Evolutionary conservation across 1,140 invertebrate species (phyloP), one percentile per base, ranked within the genome.

Genomic region (Drosophila bifasciata): DNA sequence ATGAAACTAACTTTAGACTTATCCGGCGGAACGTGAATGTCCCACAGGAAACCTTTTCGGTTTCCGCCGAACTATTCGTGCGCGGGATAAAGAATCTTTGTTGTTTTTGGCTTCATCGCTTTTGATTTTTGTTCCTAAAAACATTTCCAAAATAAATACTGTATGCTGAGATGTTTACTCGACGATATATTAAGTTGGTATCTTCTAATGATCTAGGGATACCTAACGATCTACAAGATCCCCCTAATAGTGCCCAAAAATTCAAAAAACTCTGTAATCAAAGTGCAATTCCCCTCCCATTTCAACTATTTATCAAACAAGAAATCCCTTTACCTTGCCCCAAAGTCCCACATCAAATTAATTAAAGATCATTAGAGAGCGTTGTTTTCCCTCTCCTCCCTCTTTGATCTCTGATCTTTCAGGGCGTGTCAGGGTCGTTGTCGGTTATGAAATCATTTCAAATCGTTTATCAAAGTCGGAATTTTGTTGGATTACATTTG

Each of bases 331-430:
- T 21, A 28, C 21, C 23, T 11, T 58, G 36, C 13, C 7, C 6
- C 16, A 7, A 32, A 57, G 17, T 32, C 25, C 21, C 25, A 15
- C 43, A 83, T 78, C 70, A 70, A 83, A 83, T 71, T 79, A 84
- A 83, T 78, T 77, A 48, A 45, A 75, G 53, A 71, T 59, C 79
- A 83, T 83, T 84, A 84, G 23, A 53, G 36, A 13, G 21, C 11
- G 49, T n/a, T 40, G 36, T 8, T 21, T 63, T 16, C 43, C 61
- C 45, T 28, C 40, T 9, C 8, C 32, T 11, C 3, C 32, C 32
- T 1, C 32, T 36, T 3, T 11, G 32, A 36, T 36, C 32, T 36
- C 11, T 36, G 32, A 36, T 13, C 32, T 51, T 39, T 19, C 36
- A 45, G 44, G 66, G 64, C 50, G 63, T 68, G 51, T 64, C 62